phyloP scores from a whole-genome alignment of 2,113 vertebrate species.

The Colius striatus region DNA sequence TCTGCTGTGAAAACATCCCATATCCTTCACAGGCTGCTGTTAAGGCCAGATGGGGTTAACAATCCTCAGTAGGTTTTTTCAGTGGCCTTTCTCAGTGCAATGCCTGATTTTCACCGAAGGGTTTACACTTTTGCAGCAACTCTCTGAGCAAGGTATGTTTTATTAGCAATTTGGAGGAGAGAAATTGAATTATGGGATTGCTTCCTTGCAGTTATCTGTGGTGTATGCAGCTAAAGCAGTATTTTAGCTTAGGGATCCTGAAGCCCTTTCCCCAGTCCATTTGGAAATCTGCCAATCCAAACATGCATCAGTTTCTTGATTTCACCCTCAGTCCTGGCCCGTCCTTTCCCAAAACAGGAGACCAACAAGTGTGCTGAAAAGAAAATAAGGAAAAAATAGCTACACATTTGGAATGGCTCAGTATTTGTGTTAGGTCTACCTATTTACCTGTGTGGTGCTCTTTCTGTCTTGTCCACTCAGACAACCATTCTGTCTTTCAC shows the following conservation, averaged over 20 bases:
- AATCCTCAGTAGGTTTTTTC: background rate
- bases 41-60: background rate
- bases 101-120: background rate
- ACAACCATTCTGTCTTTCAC: background rate
- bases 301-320: background rate
- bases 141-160: background rate
- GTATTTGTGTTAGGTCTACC: background rate
- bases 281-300: background rate
- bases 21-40: background rate
- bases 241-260: background rate
- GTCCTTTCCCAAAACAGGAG: background rate
- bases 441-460: background rate
- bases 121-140: background rate
- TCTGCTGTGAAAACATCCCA: background rate
- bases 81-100: background rate
- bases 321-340: background rate
- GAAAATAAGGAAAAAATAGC: background rate
- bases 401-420: background rate
- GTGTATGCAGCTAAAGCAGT: background rate
- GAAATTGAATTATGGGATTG: background rate
- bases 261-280: background rate
- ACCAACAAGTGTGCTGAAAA: background rate
- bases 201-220: background rate
- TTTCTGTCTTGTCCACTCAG: conserved; percentile 1
- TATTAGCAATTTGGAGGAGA: background rate